Evolutionary conservation across 2,797 vertebrate genomes (phyloP).

Genomic region (Prunella strophiata): DNA sequence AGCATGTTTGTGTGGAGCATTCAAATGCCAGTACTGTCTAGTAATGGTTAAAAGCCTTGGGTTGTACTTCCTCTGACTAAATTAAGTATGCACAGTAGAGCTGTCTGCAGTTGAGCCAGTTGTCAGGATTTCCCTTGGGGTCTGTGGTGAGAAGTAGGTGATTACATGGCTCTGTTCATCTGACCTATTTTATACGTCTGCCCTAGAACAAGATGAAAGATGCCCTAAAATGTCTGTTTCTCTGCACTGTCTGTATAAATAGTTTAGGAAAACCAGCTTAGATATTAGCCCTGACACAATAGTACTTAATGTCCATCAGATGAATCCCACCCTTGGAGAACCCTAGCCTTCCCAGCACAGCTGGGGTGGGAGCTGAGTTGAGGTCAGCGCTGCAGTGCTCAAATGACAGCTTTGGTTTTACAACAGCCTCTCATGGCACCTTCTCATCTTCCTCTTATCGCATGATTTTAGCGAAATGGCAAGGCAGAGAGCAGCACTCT

Average conservation of each 20-base stretch:
- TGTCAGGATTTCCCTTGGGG: slow-evolving; percentile 10
- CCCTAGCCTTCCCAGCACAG: background rate
- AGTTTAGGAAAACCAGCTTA: background rate
- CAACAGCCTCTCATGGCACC: background rate
- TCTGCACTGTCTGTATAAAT: background rate
- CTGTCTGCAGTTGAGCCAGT: background rate
- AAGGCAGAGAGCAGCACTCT: background rate
- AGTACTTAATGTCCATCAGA: background rate
- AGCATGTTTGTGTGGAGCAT: background rate
- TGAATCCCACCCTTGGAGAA: background rate
- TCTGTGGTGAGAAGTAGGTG: slow-evolving; percentile 20
- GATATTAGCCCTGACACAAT: background rate
- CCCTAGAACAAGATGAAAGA: background rate
- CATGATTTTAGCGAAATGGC: background rate
- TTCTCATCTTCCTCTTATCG: background rate
- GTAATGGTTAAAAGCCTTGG: background rate
- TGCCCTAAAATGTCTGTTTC: slow-evolving; percentile 6
- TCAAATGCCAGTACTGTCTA: background rate
- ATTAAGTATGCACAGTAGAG: background rate
- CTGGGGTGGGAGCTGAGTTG: background rate
- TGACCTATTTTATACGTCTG: background rate
- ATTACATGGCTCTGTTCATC: slow-evolving; percentile 13
- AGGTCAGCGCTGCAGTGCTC: background rate
- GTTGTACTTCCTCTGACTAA: background rate
- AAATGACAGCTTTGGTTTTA: background rate